These are phyloP conservation scores for Rhogogaster chlorosoma DNA, from an alignment of 2,888 invertebrate species.

Conservation along the genomic window DNA sequence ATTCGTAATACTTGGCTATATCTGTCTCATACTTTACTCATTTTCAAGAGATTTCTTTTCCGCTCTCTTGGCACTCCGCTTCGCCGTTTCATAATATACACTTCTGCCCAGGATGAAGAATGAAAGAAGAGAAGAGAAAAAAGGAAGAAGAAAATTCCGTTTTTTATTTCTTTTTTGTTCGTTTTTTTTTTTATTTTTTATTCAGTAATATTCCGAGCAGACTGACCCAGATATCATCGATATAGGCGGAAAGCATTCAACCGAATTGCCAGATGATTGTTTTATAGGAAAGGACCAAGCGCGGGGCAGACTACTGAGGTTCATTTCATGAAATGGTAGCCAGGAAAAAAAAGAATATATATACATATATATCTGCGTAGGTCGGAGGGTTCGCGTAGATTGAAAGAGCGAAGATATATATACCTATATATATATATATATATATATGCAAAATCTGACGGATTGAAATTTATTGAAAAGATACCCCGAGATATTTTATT, in stretches of 20 bases:
- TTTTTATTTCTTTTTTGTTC: neutral
- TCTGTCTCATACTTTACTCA: neutral
- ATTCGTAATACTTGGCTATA: neutral
- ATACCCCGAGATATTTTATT: conserved; percentile 27
- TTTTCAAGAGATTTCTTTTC: neutral
- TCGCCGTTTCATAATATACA: neutral
- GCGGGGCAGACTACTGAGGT: conserved; percentile 6
- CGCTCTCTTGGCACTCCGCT: neutral
- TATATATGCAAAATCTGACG: conserved; percentile 46
- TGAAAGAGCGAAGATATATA: conserved; percentile 32
- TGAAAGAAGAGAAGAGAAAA: neutral
- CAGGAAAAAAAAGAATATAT: neutral
- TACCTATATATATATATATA: neutral
- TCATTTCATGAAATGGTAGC: conserved; percentile 47
- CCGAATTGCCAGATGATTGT: conserved; percentile 62
- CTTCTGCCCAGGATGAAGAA: neutral
- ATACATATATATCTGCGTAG: conserved; percentile 13
- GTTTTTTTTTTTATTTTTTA: neutral
- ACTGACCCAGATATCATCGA: conserved; percentile 43
- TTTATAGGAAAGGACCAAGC: conserved; percentile 55
- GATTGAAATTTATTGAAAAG: conserved; percentile 50
- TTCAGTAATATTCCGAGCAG: conserved; percentile 14
- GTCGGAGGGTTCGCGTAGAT: conserved; percentile 43
- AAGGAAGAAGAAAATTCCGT: neutral
- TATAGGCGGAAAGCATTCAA: conserved; percentile 43